A percentile compares a stretch with the other conserved stretches of the same genome.
Conservation (phyloP, 2,888 invertebrate species). For the Scaeva pyrastri region DNA sequence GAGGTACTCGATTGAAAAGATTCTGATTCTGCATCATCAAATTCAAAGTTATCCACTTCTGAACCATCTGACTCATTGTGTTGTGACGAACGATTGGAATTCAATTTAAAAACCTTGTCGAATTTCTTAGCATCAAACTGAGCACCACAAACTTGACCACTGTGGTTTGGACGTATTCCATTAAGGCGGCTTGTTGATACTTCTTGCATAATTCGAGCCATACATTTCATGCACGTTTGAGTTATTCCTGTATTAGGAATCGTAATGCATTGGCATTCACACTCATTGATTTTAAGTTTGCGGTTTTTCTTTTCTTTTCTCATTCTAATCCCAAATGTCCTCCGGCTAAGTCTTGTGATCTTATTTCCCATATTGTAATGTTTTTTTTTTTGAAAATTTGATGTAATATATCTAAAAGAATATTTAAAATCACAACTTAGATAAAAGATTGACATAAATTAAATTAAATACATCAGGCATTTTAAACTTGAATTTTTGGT, state of each 20-base stretch:
- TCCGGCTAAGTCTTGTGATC: neutral
- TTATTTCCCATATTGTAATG: neutral
- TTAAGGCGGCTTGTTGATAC: neutral
- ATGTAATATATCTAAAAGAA: neutral
- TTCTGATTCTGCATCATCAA: neutral
- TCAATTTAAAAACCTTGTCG: constrained; percentile 3
- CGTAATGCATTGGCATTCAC: neutral
- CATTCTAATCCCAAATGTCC: neutral
- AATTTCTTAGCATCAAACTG: constrained; percentile 33
- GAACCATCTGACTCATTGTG: neutral
- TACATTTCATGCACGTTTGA: neutral
- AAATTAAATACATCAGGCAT: no score
- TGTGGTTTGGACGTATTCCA: neutral
- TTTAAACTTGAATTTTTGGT: no score
- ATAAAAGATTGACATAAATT: no score
- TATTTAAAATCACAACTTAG: neutral
- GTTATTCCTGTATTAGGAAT: neutral
- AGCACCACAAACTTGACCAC: neutral
- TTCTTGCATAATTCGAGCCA: neutral
- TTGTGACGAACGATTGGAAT: neutral
- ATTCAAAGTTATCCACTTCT: neutral
- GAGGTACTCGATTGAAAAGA: neutral
- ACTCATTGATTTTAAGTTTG: neutral
- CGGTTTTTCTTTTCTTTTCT: neutral
- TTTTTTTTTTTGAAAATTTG: neutral